Conservation (phyloP, 92 coral and sea anemone genomes). For the Scolanthus callimorphus region DNA sequence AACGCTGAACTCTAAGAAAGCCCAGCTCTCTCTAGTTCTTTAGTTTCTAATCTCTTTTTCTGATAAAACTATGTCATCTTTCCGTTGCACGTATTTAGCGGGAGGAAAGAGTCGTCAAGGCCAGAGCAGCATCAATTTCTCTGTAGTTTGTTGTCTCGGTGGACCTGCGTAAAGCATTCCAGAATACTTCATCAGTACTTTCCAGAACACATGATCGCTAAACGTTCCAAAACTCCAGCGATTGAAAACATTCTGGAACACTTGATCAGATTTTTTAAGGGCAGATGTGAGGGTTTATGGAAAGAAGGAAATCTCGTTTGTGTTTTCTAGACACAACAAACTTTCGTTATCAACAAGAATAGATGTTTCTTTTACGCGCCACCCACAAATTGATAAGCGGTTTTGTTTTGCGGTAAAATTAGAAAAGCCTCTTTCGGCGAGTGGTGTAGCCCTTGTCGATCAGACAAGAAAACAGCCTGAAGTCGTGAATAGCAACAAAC, state of each 20-base stretch:
- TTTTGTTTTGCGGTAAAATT: constrained; percentile 26
- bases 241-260: too few species aligned
- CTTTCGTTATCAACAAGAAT: constrained; percentile 1
- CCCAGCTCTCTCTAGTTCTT: background rate
- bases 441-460: too few species aligned
- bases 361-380: background rate
- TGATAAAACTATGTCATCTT: background rate
- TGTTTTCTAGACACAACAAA: constrained; percentile 17
- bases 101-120: constrained; percentile 75
- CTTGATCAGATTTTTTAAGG: too few species aligned
- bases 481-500: too few species aligned
- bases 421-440: background rate
- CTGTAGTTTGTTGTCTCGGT: constrained; percentile 63
- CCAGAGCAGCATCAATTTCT: constrained; percentile 83
- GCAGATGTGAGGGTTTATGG: too few species aligned
- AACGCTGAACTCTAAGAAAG: constrained; percentile 10
- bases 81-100: constrained; percentile 22
- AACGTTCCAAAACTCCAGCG: too few species aligned
- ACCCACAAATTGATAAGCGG: constrained; percentile 26
- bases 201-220: too few species aligned
- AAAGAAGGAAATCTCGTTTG: too few species aligned
- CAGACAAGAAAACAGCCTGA: too few species aligned
- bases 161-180: constrained; percentile 48
- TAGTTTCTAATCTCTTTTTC: constrained; percentile 1
- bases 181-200: too few species aligned